Base-by-base conservation (phyloP, 2,888 invertebrate species). In the Vanessa cardui region DNA sequence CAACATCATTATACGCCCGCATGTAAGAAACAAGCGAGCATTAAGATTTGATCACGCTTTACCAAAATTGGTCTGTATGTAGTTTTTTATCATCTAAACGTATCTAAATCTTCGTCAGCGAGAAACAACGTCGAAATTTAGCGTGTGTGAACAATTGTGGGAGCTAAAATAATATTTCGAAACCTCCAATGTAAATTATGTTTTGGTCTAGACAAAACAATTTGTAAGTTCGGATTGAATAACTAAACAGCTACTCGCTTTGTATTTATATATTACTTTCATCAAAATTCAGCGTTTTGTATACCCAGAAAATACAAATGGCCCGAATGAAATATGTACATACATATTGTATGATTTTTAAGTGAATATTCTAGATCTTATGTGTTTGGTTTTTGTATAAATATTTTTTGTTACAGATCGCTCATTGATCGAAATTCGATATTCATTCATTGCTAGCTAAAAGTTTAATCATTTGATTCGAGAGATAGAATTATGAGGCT, bases 181-280 rank as follows among this genome's bases (percentile, higher is more conserved):
- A 74, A 71, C 71, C 71, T 63, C 72, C 64, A 62, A 69, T 70
- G 68, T 73, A 73, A 70, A 73, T 73, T 73, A 71, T 73, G 60
- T 62, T 70, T 65, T 64, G 52, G 70, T 67, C 71, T 72, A 72
- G 73, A 71, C 69, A 61, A 69, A 72, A 69, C 69, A 71, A 68
- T 70, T 70, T 68, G 69, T 66, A 62, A 66, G 64, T 71, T 66
- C 64, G 50, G 71, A 61, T 64, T 71, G 70, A 70, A 69, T 73
- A 68, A 64, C 62, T 64, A 60, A 65, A 60, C 67, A 67, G 61
- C 54, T 59, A 64, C 21, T 44, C 56, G 52, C 52, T 54, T 54
- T 54, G 56, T 54, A 64, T 58, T 71, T 66, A 68, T 73, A 65
- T 63, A 64, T 62, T 39, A 62, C 69, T 64, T 66, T 61, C 61